These are phyloP conservation scores for Ianthella basta DNA, from an alignment of 37 sponge, comb jelly and placozoan species.

Conservation along the genomic window DNA sequence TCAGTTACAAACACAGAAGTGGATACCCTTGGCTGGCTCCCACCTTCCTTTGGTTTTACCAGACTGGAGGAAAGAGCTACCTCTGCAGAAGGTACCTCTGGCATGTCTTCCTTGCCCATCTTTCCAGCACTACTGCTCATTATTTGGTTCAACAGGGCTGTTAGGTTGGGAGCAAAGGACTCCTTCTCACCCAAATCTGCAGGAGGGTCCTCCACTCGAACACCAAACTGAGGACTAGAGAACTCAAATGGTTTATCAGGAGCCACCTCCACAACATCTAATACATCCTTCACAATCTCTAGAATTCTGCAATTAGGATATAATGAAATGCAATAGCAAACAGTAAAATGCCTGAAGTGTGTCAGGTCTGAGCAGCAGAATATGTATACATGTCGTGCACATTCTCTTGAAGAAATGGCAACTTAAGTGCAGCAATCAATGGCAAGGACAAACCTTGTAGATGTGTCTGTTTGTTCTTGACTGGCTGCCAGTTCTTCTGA, in stretches of 20 bases:
- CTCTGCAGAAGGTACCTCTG: too few species aligned
- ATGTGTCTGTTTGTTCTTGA: too few species aligned
- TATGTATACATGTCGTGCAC: too few species aligned
- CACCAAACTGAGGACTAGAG: constrained; percentile 26
- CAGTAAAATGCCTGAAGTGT: background rate
- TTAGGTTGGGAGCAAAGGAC: constrained; percentile 40
- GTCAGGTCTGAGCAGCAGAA: too few species aligned
- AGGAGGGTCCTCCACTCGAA: constrained; percentile 46
- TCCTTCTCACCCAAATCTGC: background rate
- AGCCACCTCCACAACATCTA: background rate
- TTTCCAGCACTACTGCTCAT: background rate
- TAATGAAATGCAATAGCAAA: background rate
- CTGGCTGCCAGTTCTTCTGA: too few species aligned
- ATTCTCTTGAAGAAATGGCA: too few species aligned
- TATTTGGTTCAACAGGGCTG: background rate
- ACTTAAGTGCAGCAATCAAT: too few species aligned
- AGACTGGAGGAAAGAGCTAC: too few species aligned
- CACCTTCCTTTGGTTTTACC: too few species aligned
- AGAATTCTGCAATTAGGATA: background rate
- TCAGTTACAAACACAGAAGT: constrained; percentile 33
- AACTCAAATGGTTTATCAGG: background rate
- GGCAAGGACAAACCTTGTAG: too few species aligned
- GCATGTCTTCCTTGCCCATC: too few species aligned
- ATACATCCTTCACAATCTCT: constrained; percentile 9
- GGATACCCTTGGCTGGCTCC: too few species aligned